A percentile compares a stretch with the other conserved stretches of the same genome.
Conservation (phyloP, 2,797 vertebrate genomes). For the Sarcophilus harrisii region DNA sequence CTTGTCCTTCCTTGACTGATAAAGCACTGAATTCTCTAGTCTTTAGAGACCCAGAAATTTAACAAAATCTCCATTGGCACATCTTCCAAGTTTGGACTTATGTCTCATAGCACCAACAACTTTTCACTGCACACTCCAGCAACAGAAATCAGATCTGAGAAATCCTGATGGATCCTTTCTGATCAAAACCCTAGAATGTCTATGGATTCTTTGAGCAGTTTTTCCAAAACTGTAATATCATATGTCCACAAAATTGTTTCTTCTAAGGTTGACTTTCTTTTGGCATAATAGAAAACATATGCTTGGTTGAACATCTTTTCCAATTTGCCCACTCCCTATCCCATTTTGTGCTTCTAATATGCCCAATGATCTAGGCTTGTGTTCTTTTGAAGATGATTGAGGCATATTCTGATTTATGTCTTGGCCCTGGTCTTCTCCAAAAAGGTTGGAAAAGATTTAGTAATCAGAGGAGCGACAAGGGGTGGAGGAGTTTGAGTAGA, state of each 20-base stretch:
- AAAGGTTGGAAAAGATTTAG: constrained; percentile 87
- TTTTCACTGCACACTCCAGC: neutral
- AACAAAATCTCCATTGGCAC: constrained; percentile 10
- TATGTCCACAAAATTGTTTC: neutral
- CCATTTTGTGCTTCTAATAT: constrained; percentile 68
- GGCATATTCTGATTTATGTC: constrained; percentile 90
- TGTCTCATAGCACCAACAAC: neutral
- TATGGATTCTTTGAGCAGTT: neutral
- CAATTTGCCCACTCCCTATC: neutral
- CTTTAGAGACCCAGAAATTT: constrained; percentile 39
- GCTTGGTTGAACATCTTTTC: constrained; percentile 7
- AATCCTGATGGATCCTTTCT: constrained; percentile 11
- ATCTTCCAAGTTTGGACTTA: constrained; percentile 7
- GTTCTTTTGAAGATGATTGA: constrained; percentile 84
- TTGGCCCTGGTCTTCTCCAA: constrained; percentile 82
- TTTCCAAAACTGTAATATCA: neutral
- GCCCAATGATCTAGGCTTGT: constrained; percentile 70
- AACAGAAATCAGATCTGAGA: constrained; percentile 13
- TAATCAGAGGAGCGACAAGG: constrained; percentile 86
- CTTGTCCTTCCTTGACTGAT: neutral
- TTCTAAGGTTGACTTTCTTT: constrained; percentile 35
- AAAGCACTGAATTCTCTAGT: too few species aligned
- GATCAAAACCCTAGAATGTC: constrained; percentile 21
- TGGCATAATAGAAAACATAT: constrained; percentile 82
- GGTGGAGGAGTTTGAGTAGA: constrained; percentile 40